Conservation (phyloP, 1,140 invertebrate species). For the Drosophila persimilis region DNA sequence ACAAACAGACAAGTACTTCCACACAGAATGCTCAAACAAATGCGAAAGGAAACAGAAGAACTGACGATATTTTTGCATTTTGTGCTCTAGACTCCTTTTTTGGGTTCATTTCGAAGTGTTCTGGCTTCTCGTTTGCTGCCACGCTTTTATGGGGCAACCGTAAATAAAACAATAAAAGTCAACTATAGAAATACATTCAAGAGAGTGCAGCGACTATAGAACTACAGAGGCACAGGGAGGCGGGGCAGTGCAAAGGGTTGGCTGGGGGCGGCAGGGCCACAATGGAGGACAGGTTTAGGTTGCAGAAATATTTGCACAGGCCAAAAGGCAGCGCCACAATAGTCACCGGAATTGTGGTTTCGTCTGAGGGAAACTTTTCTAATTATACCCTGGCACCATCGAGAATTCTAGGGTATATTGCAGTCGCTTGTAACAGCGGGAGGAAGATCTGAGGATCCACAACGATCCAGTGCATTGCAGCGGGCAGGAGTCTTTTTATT, state of each 20-base stretch:
- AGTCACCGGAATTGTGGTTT: slow-evolving; percentile 1
- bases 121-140: slow-evolving; percentile 1
- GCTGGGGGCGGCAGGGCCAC: background rate
- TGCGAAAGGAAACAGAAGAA: slow-evolving; percentile 34
- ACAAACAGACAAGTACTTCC: slow-evolving; percentile 33
- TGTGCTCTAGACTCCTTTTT: slow-evolving; percentile 45
- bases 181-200: slow-evolving; percentile 21
- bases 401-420: too few species aligned
- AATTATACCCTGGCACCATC: slow-evolving; percentile 25
- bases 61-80: slow-evolving; percentile 46
- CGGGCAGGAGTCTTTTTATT: too few species aligned
- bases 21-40: slow-evolving; percentile 54
- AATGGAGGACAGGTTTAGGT: slow-evolving; percentile 52
- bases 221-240: too few species aligned
- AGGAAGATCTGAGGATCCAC: too few species aligned
- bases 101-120: slow-evolving; percentile 38
- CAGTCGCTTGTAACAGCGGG: too few species aligned
- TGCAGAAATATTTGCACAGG: slow-evolving; percentile 67
- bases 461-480: too few species aligned
- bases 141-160: slow-evolving; percentile 50
- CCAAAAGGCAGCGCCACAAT: slow-evolving; percentile 27
- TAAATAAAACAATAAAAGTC: slow-evolving; percentile 57
- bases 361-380: slow-evolving; percentile 63
- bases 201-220: background rate
- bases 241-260: too few species aligned